Evolutionary conservation across 1,140 invertebrate species (phyloP).

Genomic region (Laodelphax striatellus): DNA sequence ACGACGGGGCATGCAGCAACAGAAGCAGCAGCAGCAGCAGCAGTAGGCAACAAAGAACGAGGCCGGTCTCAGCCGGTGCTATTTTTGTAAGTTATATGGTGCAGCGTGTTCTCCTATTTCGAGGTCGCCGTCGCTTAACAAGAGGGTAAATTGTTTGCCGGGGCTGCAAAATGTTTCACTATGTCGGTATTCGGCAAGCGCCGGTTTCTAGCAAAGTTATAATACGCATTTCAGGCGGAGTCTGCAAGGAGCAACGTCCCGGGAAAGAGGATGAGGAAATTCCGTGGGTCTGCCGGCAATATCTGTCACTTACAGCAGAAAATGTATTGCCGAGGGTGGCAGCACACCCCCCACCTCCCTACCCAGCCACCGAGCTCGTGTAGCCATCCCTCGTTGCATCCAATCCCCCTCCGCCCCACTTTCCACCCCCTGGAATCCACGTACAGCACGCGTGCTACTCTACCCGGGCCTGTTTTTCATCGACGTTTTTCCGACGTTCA

Average conservation of each 20-base stretch:
- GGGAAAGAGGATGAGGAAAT: neutral
- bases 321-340: conserved; percentile 8
- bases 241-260: neutral
- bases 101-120: too few relatives aligned
- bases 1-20: too few relatives aligned
- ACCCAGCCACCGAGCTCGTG: neutral
- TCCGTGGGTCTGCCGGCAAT: conserved; percentile 13
- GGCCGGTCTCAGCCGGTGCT: neutral
- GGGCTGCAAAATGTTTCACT: conserved; percentile 14
- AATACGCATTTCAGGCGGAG: conserved; percentile 5
- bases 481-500: too few relatives aligned
- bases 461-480: too few relatives aligned
- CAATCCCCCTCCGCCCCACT: neutral
- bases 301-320: conserved; percentile 18
- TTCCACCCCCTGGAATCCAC: neutral
- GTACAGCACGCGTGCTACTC: neutral
- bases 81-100: conserved; percentile 1
- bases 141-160: conserved; percentile 14
- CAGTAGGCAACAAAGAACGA: too few relatives aligned
- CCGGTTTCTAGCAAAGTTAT: conserved; percentile 5
- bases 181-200: conserved; percentile 11
- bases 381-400: neutral
- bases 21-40: too few relatives aligned
- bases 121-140: neutral
- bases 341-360: neutral